A percentile compares a stretch with the other conserved stretches of the same genome.
phyloP scores from a whole-genome alignment of 2,888 invertebrate genomes.

The Sinotaia quadrata region DNA sequence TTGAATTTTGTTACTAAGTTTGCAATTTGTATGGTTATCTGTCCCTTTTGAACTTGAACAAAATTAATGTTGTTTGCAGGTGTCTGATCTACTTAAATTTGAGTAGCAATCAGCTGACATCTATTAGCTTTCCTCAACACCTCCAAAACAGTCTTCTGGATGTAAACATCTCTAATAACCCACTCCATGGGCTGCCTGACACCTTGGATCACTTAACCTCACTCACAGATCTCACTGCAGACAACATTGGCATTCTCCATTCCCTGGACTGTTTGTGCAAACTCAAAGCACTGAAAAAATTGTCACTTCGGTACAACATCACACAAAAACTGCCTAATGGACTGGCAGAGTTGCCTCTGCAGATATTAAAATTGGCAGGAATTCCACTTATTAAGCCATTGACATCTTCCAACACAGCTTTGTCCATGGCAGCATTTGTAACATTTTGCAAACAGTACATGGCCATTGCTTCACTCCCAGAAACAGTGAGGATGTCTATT shows the following conservation, averaged over 20 bases:
- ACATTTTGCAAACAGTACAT: slow-evolving; percentile 24
- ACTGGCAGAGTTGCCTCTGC: slow-evolving; percentile 43
- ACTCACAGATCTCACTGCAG: slow-evolving; percentile 49
- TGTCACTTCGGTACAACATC: slow-evolving; percentile 47
- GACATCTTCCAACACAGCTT: slow-evolving; percentile 22
- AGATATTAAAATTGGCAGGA: slow-evolving; percentile 55
- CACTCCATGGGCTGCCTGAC: slow-evolving; percentile 45
- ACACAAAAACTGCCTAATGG: slow-evolving; percentile 43
- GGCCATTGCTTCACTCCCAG: slow-evolving; percentile 7
- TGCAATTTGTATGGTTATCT: no score
- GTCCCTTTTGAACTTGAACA: no score
- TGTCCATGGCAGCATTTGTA: slow-evolving; percentile 27
- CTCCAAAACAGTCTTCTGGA: slow-evolving; percentile 19
- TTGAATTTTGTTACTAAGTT: no score
- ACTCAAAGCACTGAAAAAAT: slow-evolving; percentile 44
- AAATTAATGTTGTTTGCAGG: slow-evolving; percentile 1
- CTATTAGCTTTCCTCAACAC: slow-evolving; percentile 23
- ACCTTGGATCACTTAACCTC: slow-evolving; percentile 35
- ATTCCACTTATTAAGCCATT: slow-evolving; percentile 53
- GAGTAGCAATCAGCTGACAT: slow-evolving; percentile 27
- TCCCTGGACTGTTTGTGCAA: slow-evolving; percentile 40
- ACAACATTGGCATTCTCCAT: slow-evolving; percentile 49
- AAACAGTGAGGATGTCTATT: no score
- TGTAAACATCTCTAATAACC: slow-evolving; percentile 57
- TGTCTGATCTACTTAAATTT: slow-evolving; percentile 29